These are phyloP conservation scores for Silurus meridionalis DNA, from an alignment of 2,113 vertebrate species.

Conservation along the genomic window DNA sequence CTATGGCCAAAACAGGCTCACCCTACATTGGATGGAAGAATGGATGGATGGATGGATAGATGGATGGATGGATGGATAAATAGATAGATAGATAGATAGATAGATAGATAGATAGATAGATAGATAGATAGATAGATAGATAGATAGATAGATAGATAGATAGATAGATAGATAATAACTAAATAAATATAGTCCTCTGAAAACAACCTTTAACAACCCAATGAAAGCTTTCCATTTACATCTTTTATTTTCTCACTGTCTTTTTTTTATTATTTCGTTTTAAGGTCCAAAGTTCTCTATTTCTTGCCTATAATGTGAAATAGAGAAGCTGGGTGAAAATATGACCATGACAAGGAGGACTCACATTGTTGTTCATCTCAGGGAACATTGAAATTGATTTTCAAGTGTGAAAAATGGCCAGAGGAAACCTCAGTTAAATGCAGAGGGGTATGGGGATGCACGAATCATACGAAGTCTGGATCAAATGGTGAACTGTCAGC, in stretches of 20 bases:
- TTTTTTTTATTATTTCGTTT: background rate
- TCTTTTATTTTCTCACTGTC: background rate
- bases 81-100: too few species aligned
- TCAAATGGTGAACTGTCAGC: conserved; percentile 20
- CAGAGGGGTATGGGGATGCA: conserved; percentile 9
- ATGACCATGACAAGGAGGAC: conserved; percentile 25
- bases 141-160: too few species aligned
- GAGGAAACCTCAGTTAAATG: conserved; percentile 26
- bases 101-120: too few species aligned
- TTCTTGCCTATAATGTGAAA: background rate
- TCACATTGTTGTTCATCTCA: conserved; percentile 46
- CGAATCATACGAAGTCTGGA: conserved; percentile 27
- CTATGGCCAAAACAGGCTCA: too few species aligned
- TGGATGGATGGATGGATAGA: too few species aligned
- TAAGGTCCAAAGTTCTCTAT: background rate
- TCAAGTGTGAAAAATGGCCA: conserved; percentile 42
- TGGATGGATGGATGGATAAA: too few species aligned
- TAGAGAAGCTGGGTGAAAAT: conserved; percentile 5
- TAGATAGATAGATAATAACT: background rate
- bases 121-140: too few species aligned
- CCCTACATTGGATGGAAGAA: too few species aligned
- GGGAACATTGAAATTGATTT: conserved; percentile 48
- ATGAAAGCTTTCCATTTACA: too few species aligned
- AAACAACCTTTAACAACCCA: background rate
- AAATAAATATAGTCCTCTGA: background rate